Percentiles rank a stretch among this genome's conserved stretches.
These are phyloP conservation scores for Napeogenes sylphis DNA, from an alignment of 2,888 invertebrate species.

Conservation along the genomic window DNA sequence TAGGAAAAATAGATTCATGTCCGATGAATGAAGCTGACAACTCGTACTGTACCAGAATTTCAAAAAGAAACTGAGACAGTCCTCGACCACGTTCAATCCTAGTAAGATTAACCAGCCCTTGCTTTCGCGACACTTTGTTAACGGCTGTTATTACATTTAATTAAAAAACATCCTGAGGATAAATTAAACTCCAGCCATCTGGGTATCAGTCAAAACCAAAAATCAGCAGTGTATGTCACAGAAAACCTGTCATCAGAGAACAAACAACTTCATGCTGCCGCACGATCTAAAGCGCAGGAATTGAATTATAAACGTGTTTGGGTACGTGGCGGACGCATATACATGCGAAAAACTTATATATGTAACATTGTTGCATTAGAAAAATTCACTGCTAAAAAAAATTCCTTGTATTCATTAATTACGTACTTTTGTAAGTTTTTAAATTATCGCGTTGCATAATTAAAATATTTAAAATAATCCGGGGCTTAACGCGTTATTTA, in stretches of 20 bases:
- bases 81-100: constrained; percentile 28
- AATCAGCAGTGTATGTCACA: constrained; percentile 28
- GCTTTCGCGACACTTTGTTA: constrained; percentile 26
- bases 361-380: no score
- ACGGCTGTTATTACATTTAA: constrained; percentile 25
- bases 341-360: constrained; percentile 26
- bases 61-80: constrained; percentile 25
- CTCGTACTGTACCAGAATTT: constrained; percentile 28
- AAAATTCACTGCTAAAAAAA: no score
- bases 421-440: no score
- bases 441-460: no score
- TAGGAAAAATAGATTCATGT: constrained; percentile 22
- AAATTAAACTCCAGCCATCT: constrained; percentile 30
- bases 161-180: constrained; percentile 26
- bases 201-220: constrained; percentile 25
- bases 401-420: no score
- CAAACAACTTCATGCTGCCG: constrained; percentile 36
- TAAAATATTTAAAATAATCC: no score
- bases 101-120: constrained; percentile 28
- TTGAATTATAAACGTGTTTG: constrained; percentile 33
- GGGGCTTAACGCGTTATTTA: no score
- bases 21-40: constrained; percentile 21
- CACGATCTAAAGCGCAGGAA: constrained; percentile 31
- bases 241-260: constrained; percentile 34
- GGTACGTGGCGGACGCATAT: constrained; percentile 34